Conservation (phyloP, 2,888 invertebrate genomes). For the Schizotus pectinicornis region DNA sequence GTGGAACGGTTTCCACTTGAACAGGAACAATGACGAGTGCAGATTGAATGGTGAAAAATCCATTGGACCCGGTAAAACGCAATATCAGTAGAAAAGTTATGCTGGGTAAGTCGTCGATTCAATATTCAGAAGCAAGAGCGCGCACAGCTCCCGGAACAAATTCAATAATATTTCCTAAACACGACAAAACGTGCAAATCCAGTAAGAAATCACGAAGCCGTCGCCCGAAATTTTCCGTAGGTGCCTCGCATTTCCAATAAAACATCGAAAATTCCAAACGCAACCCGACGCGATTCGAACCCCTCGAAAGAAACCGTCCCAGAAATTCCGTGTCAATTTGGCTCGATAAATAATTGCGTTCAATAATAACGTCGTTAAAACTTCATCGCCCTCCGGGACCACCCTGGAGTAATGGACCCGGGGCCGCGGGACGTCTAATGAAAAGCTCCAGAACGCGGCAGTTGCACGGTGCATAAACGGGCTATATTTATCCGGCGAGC, state of each 20-base stretch:
- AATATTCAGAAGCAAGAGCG: conserved; percentile 9
- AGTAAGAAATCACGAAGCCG: not conserved
- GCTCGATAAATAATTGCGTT: conserved; percentile 16
- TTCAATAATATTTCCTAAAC: conserved; percentile 11
- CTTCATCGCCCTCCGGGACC: not conserved
- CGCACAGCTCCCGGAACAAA: not conserved
- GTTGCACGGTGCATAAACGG: conserved; percentile 7
- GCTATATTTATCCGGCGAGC: conserved; percentile 11
- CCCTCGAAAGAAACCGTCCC: too few relatives aligned
- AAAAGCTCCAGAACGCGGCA: conserved; percentile 4
- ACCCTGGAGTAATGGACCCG: not conserved
- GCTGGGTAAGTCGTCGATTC: conserved; percentile 1
- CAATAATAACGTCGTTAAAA: conserved; percentile 11
- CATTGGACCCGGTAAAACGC: conserved; percentile 1
- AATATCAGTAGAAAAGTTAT: not conserved
- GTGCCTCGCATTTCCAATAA: too few relatives aligned
- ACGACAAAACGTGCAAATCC: conserved; percentile 3
- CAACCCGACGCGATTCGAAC: too few relatives aligned
- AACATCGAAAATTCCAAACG: too few relatives aligned
- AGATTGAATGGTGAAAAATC: conserved; percentile 5
- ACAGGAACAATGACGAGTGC: not conserved
- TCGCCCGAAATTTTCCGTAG: not conserved
- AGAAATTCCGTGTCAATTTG: conserved; percentile 6
- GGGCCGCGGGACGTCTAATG: not conserved
- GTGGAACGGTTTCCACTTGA: too few relatives aligned